A percentile compares a stretch with the other conserved stretches of the same genome.
phyloP scores from a whole-genome alignment of 2,113 vertebrate genomes.

The Cyphomyrus discorhynchus region DNA sequence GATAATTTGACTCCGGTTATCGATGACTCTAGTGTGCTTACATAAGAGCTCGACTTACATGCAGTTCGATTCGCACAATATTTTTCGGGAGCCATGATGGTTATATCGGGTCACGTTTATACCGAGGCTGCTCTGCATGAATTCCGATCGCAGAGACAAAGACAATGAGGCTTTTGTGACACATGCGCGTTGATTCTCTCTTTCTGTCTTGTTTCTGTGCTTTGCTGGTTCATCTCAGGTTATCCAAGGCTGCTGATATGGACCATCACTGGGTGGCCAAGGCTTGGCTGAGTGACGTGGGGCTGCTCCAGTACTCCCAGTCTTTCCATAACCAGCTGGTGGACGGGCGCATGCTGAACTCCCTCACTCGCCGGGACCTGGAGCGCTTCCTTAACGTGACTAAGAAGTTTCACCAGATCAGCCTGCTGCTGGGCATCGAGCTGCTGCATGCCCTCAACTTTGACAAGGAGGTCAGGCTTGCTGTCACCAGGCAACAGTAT shows the following conservation, averaged over 20 bases:
- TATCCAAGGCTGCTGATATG: slow-evolving; percentile 76
- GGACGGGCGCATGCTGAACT: slow-evolving; percentile 73
- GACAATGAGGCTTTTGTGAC: neutral
- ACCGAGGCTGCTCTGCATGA: neutral
- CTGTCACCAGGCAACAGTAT: neutral
- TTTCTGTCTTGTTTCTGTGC: neutral
- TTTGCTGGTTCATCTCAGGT: slow-evolving; percentile 42
- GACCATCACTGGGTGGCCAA: slow-evolving; percentile 87
- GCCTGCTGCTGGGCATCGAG: slow-evolving; percentile 77
- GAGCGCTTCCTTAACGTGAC: slow-evolving; percentile 72
- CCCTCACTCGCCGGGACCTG: slow-evolving; percentile 69
- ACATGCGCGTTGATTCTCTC: neutral
- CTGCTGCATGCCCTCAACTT: slow-evolving; percentile 70
- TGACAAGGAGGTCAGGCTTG: slow-evolving; percentile 66
- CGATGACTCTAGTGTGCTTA: neutral
- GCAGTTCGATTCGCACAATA: neutral
- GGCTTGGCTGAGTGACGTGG: slow-evolving; percentile 75
- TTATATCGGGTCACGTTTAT: neutral
- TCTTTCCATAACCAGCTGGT: slow-evolving; percentile 77
- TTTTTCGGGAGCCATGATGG: neutral
- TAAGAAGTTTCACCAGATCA: slow-evolving; percentile 78
- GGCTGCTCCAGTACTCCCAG: slow-evolving; percentile 77
- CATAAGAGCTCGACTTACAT: neutral
- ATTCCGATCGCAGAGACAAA: neutral
- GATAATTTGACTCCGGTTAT: neutral